These are phyloP conservation scores for Okamejei kenojei DNA, from an alignment of 2,797 vertebrate species.

Conservation along the genomic window DNA sequence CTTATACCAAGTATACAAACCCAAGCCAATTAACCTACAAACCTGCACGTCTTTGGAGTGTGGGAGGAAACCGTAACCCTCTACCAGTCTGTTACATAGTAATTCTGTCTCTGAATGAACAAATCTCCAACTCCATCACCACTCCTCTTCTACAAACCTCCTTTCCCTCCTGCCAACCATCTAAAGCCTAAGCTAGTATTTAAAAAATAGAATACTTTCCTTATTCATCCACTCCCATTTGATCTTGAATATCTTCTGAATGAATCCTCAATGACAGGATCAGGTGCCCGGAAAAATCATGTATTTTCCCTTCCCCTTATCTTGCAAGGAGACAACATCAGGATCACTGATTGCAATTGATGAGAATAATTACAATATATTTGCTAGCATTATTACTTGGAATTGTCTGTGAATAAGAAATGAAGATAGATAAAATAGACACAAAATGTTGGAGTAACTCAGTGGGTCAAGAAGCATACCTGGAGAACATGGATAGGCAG, in stretches of 20 bases:
- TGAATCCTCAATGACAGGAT: not conserved
- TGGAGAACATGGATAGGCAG: no score
- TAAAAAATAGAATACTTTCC: not conserved
- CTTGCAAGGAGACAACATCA: not conserved
- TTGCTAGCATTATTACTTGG: not conserved
- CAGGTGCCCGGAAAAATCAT: not conserved
- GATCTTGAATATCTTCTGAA: not conserved
- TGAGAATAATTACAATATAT: no score
- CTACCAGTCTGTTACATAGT: not conserved
- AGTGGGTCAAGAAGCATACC: no score
- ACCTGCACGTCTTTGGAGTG: no score
- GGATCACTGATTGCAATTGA: no score
- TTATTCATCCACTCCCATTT: not conserved
- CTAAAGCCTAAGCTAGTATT: not conserved
- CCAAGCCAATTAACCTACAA: no score
- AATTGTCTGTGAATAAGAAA: not conserved
- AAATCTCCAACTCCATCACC: not conserved
- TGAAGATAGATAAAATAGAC: no score
- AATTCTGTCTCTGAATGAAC: not conserved
- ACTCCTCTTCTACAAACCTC: not conserved
- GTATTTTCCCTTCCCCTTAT: no score
- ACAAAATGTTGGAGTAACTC: no score
- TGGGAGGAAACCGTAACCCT: not conserved
- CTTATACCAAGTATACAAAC: no score
- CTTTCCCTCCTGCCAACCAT: not conserved